A percentile compares a stretch with the other conserved stretches of the same genome.
Evolutionary conservation across 2,888 invertebrate genomes (phyloP).

Genomic region (Drosophila algonquin): DNA sequence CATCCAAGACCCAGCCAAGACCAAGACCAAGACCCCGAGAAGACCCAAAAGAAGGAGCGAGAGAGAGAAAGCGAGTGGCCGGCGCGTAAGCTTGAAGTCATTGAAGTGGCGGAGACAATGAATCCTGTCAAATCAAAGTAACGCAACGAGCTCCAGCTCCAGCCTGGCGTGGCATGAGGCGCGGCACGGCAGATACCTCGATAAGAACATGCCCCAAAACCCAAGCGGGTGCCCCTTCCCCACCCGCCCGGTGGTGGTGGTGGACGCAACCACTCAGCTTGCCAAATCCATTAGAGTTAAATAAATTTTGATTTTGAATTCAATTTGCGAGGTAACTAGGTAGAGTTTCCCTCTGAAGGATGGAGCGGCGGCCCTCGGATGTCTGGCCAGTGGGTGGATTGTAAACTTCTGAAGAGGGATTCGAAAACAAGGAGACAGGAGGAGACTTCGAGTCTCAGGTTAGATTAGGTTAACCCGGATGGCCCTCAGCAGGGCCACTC

Average conservation of each 20-base stretch:
- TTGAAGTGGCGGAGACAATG: slow-evolving; percentile 78
- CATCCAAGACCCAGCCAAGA: too few species aligned
- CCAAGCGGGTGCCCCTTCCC: neutral
- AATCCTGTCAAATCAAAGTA: slow-evolving; percentile 77
- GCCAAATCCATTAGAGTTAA: slow-evolving; percentile 78
- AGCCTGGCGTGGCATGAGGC: slow-evolving; percentile 43
- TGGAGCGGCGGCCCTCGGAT: neutral
- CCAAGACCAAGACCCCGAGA: too few species aligned
- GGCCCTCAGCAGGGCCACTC: too few species aligned
- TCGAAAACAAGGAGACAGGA: too few species aligned
- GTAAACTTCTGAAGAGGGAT: slow-evolving; percentile 9
- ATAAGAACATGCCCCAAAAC: slow-evolving; percentile 19
- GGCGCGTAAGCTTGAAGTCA: slow-evolving; percentile 73
- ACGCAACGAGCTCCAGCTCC: slow-evolving; percentile 46
- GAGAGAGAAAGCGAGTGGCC: slow-evolving; percentile 24
- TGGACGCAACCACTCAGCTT: slow-evolving; percentile 55
- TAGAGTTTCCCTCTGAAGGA: slow-evolving; percentile 27
- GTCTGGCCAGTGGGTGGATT: slow-evolving; percentile 47
- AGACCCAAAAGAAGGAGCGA: too few species aligned
- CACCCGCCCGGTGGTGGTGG: neutral
- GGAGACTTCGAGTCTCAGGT: neutral
- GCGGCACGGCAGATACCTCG: slow-evolving; percentile 34
- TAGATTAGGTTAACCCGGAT: too few species aligned
- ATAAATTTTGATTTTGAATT: slow-evolving; percentile 71
- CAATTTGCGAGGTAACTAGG: slow-evolving; percentile 67